Evolutionary conservation across 92 coral and sea anemone genomes (phyloP), one percentile per base, ranked within the genome.

Genomic region (Porites rus): DNA sequence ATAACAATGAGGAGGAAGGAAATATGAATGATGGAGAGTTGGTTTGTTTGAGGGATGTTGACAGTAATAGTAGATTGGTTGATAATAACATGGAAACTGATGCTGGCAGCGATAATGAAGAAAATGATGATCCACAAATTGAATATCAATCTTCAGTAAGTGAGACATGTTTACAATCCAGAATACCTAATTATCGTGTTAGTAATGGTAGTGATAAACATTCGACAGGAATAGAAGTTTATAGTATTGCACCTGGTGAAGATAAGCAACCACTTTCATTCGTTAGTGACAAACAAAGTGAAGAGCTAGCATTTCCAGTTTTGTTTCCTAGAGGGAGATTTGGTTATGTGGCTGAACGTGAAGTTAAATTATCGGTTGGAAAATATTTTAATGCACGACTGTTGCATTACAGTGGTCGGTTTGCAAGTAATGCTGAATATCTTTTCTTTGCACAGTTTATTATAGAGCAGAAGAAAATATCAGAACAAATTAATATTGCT

Each of bases 291-390:
- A 82, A 91, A 71, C 88, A 84, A 67, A 88, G 92, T 92, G 94
- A 92, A 79, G 90, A 92, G 50, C 86, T 91, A 19, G 94, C 94
- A 76, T 85, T 88, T 81, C 95, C 95, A 53, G 91, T 81, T 80
- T 75, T 92, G 76, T 90, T 92, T 86, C 92, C 94, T 21, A 87
- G 87, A 76, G 95, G 91, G 1, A 79, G 82, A 76, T 86, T 68
- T 89, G 95, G 95, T 2, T 92, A 81, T 69, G 76, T 65, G 6
- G 64, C 62, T 17, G 90, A 90, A 64, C 38, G 93, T 22, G 51
- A 71, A 56, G 63, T 90, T 11, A 86, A 78, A 51, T 56, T 90
- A 24, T 80, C 90, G 18, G 86, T 83, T 16, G 81, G 61, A 25
- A 87, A 79, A 82, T 87, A 87, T 74, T 86, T 90, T 58, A 65